Conservation (phyloP, 2,888 invertebrate species). For the Melanostoma mellinum region DNA sequence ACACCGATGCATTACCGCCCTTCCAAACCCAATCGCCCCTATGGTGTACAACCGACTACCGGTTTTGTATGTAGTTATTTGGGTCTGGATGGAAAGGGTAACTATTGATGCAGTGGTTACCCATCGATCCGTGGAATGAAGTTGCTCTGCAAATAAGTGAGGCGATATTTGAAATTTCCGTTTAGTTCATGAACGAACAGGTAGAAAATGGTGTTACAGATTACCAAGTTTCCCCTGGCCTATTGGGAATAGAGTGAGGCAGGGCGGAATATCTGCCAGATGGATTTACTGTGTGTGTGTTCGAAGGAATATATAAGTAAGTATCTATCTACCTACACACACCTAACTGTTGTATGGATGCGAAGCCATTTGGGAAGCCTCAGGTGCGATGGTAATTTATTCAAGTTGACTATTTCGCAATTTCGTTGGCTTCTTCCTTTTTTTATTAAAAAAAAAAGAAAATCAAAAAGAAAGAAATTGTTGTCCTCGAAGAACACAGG, state of each 20-base stretch:
- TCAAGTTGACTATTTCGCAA: constrained; percentile 61
- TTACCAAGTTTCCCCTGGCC: constrained; percentile 33
- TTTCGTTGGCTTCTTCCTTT: constrained; percentile 32
- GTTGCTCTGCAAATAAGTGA: constrained; percentile 60
- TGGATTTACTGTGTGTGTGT: constrained; percentile 34
- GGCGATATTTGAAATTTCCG: constrained; percentile 54
- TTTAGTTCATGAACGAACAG: constrained; percentile 45
- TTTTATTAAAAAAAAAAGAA: constrained; percentile 1
- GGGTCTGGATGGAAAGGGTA: constrained; percentile 10
- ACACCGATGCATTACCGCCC: too few species aligned
- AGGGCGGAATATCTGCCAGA: constrained; percentile 26
- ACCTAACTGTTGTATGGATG: constrained; percentile 21
- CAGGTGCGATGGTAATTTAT: constrained; percentile 62
- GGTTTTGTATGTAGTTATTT: background rate
- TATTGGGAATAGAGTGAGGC: constrained; percentile 4
- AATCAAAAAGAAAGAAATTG: constrained; percentile 12
- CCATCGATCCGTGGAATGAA: constrained; percentile 53
- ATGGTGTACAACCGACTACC: too few species aligned
- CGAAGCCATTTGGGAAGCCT: constrained; percentile 41
- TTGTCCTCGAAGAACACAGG: constrained; percentile 34
- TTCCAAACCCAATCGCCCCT: too few species aligned
- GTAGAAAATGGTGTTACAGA: constrained; percentile 56
- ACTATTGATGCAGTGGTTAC: constrained; percentile 61
- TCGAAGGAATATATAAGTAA: constrained; percentile 8
- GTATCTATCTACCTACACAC: background rate